phyloP scores from a whole-genome alignment of 2,797 vertebrate genomes.

The Dermochelys coriacea region DNA sequence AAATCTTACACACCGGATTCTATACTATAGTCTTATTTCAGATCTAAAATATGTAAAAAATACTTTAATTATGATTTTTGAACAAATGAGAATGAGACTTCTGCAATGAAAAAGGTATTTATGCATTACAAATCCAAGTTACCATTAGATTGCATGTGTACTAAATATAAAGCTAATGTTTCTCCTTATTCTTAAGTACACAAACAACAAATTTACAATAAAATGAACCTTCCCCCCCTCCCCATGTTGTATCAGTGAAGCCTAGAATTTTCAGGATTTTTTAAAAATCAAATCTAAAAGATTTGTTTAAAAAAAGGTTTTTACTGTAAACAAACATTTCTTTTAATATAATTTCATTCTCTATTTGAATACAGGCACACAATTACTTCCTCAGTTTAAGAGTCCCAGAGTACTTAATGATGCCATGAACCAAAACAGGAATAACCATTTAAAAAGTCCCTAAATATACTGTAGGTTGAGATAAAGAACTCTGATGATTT shows the following conservation, averaged over 20 bases:
- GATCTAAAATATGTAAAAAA: slow-evolving; percentile 49
- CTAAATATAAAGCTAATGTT: neutral
- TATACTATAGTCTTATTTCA: slow-evolving; percentile 59
- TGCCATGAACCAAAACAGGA: neutral
- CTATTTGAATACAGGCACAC: neutral
- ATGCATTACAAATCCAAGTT: neutral
- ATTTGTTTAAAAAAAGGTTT: neutral
- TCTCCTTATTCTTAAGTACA: neutral
- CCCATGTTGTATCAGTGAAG: neutral
- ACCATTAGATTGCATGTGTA: neutral
- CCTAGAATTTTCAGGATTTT: neutral
- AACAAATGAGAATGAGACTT: slow-evolving; percentile 21
- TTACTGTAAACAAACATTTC: neutral
- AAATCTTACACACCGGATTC: slow-evolving; percentile 69
- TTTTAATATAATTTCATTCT: neutral
- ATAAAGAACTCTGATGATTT: neutral
- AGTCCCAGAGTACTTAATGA: rapidly evolving
- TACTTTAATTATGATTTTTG: slow-evolving; percentile 7
- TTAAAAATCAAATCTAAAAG: neutral
- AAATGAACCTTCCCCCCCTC: neutral
- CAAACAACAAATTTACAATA: neutral
- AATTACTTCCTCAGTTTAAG: neutral
- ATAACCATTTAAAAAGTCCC: neutral
- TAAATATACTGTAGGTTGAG: neutral
- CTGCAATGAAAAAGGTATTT: neutral